A percentile compares a stretch with the other conserved stretches of the same genome.
Conservation (phyloP, 2,888 invertebrate species). For the Anoplius nigerrimus region DNA sequence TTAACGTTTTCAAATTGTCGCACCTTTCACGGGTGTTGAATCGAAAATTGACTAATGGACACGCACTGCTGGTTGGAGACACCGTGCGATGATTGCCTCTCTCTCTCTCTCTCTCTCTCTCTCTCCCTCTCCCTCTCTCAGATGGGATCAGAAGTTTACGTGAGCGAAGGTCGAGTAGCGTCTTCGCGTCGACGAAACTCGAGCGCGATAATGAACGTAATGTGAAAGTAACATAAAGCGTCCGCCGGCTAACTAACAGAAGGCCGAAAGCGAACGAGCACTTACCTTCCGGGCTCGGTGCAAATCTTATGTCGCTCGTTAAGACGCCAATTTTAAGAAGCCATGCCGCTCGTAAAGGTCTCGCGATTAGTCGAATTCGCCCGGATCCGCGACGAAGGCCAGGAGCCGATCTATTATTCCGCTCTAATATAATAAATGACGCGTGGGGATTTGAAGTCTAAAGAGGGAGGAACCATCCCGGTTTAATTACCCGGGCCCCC, state of each 20-base stretch:
- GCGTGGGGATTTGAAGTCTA: constrained; percentile 34
- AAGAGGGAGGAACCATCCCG: constrained; percentile 27
- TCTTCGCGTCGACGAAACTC: too few relatives aligned
- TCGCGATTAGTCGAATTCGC: too few relatives aligned
- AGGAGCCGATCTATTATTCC: constrained; percentile 17
- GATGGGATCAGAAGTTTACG: neutral
- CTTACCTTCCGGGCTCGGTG: too few relatives aligned
- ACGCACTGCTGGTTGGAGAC: too few relatives aligned
- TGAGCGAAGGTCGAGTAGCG: neutral
- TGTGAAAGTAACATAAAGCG: too few relatives aligned
- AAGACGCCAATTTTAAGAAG: constrained; percentile 28
- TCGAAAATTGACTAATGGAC: too few relatives aligned
- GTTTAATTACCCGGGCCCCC: constrained; percentile 51
- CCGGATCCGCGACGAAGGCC: neutral
- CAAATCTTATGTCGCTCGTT: constrained; percentile 4
- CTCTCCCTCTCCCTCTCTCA: neutral
- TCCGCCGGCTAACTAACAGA: too few relatives aligned
- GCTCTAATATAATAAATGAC: constrained; percentile 43
- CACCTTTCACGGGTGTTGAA: too few relatives aligned
- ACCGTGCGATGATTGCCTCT: too few relatives aligned
- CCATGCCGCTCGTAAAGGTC: constrained; percentile 9
- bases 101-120: neutral
- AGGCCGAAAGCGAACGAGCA: too few relatives aligned
- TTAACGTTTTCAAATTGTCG: too few relatives aligned
- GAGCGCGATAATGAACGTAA: too few relatives aligned